Conservation (phyloP, 2,888 invertebrate genomes). For the Allacma fusca region DNA sequence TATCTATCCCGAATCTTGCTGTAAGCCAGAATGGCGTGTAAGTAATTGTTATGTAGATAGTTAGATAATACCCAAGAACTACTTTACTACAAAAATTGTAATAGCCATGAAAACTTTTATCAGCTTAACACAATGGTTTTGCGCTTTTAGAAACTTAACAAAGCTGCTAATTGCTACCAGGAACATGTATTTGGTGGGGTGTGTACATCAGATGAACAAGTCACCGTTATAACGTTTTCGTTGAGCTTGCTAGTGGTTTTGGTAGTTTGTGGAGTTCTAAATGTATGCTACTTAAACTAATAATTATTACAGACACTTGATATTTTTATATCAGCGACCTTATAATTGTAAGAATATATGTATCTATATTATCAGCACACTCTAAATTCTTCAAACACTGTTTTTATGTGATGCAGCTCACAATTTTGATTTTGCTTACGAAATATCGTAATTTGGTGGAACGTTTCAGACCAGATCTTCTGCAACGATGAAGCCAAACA, state of each 20-base stretch:
- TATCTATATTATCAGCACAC: no score
- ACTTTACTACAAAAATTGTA: no score
- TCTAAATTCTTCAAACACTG: no score
- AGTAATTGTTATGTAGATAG: neutral
- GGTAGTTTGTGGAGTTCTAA: neutral
- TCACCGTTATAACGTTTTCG: neutral
- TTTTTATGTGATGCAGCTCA: slow-evolving; percentile 14
- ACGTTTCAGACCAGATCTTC: slow-evolving; percentile 13
- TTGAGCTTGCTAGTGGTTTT: neutral
- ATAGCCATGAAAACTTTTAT: no score
- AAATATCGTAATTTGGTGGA: slow-evolving; percentile 18
- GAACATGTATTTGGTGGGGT: neutral
- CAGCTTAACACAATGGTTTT: no score
- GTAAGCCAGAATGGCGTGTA: neutral
- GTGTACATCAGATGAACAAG: neutral
- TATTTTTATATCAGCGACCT: no score
- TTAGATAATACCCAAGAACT: neutral
- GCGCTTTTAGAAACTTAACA: neutral
- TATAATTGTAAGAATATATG: no score
- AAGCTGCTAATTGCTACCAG: neutral
- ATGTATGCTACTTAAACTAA: neutral
- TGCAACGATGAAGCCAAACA: neutral
- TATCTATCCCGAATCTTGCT: neutral
- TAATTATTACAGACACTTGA: no score
- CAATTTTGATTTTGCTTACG: neutral